phyloP scores from a whole-genome alignment of 2,797 vertebrate species.

The Malacoctenus gilli region DNA sequence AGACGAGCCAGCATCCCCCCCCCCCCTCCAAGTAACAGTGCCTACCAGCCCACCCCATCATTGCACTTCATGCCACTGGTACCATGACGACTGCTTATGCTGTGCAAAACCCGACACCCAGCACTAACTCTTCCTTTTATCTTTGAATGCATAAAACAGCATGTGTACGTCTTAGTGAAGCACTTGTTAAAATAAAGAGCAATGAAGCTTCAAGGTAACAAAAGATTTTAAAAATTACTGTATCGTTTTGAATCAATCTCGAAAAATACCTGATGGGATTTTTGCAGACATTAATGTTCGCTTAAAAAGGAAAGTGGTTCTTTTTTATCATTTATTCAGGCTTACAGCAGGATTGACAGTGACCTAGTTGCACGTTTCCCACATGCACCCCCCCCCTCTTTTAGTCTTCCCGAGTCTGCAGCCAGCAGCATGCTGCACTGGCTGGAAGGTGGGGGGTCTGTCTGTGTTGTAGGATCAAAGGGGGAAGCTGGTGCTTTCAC shows the following conservation, averaged over 20 bases:
- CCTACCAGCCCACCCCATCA: conserved; percentile 55
- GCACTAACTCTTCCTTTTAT: conserved; percentile 22
- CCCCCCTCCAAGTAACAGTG: conserved; percentile 39
- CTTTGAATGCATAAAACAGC: conserved; percentile 31
- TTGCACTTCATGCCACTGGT: conserved; percentile 65
- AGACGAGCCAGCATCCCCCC: conserved; percentile 44
- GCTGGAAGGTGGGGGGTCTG: conserved; percentile 58
- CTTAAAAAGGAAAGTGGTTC: conserved; percentile 16
- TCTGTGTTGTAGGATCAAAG: conserved; percentile 57
- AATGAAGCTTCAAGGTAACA: not conserved
- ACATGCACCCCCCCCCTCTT: conserved; percentile 37
- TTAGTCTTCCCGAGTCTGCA: conserved; percentile 52
- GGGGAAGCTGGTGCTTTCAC: conserved; percentile 28
- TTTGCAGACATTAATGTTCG: not conserved
- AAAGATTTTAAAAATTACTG: not conserved
- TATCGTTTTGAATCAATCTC: not conserved
- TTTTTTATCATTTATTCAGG: conserved; percentile 48
- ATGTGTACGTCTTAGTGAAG: conserved; percentile 24
- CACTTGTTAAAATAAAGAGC: conserved; percentile 1
- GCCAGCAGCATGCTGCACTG: conserved; percentile 44
- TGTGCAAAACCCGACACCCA: conserved; percentile 44
- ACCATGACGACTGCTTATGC: conserved; percentile 68
- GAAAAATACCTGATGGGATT: conserved; percentile 6
- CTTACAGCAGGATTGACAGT: conserved; percentile 68
- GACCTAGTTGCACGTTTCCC: conserved; percentile 74